Evolutionary conservation across 1,140 invertebrate genomes (phyloP).

Genomic region (Idris sp.): DNA sequence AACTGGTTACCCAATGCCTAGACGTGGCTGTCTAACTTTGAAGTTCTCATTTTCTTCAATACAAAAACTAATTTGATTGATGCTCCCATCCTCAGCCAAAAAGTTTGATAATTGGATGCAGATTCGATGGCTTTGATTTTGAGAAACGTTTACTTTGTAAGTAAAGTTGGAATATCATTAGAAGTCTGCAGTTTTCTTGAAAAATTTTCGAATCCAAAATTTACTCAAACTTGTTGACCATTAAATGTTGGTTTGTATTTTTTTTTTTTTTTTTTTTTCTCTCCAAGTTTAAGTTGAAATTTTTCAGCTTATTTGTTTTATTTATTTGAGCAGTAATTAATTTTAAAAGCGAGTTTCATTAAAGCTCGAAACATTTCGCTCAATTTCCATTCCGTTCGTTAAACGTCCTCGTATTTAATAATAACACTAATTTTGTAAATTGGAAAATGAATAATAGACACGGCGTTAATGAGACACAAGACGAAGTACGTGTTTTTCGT

Average conservation of each 20-base stretch:
- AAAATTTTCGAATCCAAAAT: no score
- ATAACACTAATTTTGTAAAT: conserved; percentile 25
- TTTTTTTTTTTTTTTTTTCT: no score
- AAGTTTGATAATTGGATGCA: no score
- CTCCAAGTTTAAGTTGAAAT: no score
- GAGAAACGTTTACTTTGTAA: no score
- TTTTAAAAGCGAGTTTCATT: conserved; percentile 2
- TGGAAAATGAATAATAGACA: conserved; percentile 35
- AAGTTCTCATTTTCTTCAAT: conserved; percentile 53
- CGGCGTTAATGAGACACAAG: conserved; percentile 9
- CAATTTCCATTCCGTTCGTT: conserved; percentile 18
- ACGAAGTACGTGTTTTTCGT: conserved; percentile 18
- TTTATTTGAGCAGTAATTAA: conserved; percentile 1
- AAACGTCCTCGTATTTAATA: conserved; percentile 30
- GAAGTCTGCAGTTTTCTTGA: no score
- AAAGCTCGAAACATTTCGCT: conserved; percentile 10
- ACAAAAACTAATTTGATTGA: conserved; percentile 28
- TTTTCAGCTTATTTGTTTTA: neutral
- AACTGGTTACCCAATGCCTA: conserved; percentile 56
- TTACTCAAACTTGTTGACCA: no score
- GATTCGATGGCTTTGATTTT: no score
- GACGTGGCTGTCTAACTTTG: conserved; percentile 52
- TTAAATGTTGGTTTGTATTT: no score
- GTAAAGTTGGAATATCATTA: no score
- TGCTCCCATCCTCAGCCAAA: no score